Evolutionary conservation across 2,888 invertebrate genomes (phyloP), one percentile per base, ranked within the genome.

Genomic region (Halictus ligatus): DNA sequence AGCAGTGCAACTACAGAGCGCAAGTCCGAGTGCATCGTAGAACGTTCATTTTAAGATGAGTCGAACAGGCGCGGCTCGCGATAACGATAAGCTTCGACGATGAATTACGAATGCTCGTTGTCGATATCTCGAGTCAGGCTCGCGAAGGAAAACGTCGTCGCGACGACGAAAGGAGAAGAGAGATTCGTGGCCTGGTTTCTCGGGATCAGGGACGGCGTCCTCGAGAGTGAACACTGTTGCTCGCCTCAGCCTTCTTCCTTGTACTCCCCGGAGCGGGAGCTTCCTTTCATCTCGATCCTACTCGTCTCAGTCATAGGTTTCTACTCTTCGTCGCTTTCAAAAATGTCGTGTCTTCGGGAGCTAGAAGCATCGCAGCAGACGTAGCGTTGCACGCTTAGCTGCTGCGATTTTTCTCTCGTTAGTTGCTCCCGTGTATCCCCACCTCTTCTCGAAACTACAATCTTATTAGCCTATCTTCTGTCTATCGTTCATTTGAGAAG

Each of bases 151-250:
- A 81, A 58, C 25, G 71, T 50, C 13, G 43, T 48, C 72, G 48
- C 50, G 50, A 2, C 72, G 50, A 29, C 48, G 73, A 67, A 67
- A 67, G 25, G 46, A 78, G 48, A 67, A 67, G 72, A 46, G 78
- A 85, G 78, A 81, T 83, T 85, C 86, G 89, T 85, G 92, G 88
- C 92, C 91, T 92, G 91, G 91, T 91, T 92, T 92, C 92, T 90
- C 35, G 87, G 87, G 89, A 91, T 92, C 93, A 89, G 85, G 91
- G 91, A 89, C 90, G 89, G 83, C 89, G 89, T 90, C 90, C 89
- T 86, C 88, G 80, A 89, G 90, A 81, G 92, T 91, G 91, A 91
- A 92, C 91, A 92, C 89, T 89, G 90, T 90, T 90, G 90, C 91
- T 88, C 84, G 87, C 85, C 84, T 64, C 88, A 81, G 81, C 88